Conservation (phyloP, 23 tunicate species). For the Halocynthia roretzi region DNA sequence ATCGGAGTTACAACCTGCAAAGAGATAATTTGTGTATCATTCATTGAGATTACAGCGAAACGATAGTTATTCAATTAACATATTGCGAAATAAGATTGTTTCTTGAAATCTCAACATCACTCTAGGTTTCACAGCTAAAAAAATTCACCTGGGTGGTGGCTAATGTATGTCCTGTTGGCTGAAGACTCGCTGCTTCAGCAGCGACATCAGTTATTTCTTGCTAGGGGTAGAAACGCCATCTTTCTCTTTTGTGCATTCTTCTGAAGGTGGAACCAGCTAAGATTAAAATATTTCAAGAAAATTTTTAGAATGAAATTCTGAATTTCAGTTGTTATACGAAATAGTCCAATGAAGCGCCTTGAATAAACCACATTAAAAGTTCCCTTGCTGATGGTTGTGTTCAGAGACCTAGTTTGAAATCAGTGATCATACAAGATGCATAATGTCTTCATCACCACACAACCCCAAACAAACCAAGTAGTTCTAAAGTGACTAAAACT, state of each 20-base stretch:
- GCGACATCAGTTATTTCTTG: conserved; percentile 76
- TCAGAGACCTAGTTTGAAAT: conserved; percentile 24
- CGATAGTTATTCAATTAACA: not conserved
- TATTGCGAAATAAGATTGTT: no score
- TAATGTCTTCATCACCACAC: not conserved
- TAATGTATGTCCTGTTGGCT: conserved; percentile 90
- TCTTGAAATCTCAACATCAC: no score
- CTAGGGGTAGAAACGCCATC: conserved; percentile 29
- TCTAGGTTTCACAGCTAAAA: not conserved
- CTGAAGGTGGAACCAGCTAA: conserved; percentile 6
- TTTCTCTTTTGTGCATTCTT: not conserved
- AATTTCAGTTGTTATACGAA: not conserved
- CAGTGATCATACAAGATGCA: not conserved
- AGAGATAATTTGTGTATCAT: not conserved
- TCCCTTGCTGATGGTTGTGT: not conserved
- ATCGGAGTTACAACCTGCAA: conserved; percentile 90
- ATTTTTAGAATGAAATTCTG: not conserved
- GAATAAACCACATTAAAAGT: no score
- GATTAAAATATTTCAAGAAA: not conserved
- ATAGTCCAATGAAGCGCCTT: no score
- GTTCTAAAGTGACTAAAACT: no score
- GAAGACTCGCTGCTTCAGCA: conserved; percentile 80
- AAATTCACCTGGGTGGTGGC: conserved; percentile 83
- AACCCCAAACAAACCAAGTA: no score
- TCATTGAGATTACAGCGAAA: not conserved